Evolutionary conservation across 2,113 vertebrate genomes (phyloP).

Genomic region (Hippolais icterina): DNA sequence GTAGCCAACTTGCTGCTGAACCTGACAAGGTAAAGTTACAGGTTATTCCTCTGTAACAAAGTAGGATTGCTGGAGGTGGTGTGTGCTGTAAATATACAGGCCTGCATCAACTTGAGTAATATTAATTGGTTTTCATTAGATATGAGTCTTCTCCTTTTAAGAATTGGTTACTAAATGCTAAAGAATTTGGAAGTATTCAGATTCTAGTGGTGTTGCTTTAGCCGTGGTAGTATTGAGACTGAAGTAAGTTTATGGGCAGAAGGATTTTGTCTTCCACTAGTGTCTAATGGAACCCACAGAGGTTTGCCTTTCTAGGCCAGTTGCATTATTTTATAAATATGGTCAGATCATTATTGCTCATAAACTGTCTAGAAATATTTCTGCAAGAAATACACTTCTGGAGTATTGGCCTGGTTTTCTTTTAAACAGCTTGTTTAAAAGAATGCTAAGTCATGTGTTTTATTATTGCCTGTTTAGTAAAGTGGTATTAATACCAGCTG

Average conservation of each 20-base stretch:
- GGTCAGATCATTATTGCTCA: background rate
- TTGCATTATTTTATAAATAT: background rate
- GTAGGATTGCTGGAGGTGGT: background rate
- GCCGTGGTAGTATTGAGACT: background rate
- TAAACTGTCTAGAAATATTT: background rate
- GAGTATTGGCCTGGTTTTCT: background rate
- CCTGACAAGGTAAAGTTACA: slow-evolving; percentile 86
- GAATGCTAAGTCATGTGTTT: background rate
- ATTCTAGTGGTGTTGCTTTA: background rate
- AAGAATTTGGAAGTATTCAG: background rate
- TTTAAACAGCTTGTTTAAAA: background rate
- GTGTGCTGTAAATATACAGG: background rate
- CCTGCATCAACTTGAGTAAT: background rate
- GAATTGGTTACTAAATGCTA: background rate
- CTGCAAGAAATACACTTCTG: background rate
- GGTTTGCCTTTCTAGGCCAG: background rate
- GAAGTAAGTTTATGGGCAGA: background rate
- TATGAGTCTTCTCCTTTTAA: background rate
- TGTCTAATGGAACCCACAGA: background rate
- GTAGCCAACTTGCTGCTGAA: slow-evolving; percentile 93
- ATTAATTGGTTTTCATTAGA: background rate
- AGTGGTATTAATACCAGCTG: background rate
- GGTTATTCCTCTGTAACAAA: background rate
- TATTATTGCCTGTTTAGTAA: background rate
- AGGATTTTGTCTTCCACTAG: background rate